Evolutionary conservation across 2,113 vertebrate genomes (phyloP).

Genomic region (Noctilio leporinus): DNA sequence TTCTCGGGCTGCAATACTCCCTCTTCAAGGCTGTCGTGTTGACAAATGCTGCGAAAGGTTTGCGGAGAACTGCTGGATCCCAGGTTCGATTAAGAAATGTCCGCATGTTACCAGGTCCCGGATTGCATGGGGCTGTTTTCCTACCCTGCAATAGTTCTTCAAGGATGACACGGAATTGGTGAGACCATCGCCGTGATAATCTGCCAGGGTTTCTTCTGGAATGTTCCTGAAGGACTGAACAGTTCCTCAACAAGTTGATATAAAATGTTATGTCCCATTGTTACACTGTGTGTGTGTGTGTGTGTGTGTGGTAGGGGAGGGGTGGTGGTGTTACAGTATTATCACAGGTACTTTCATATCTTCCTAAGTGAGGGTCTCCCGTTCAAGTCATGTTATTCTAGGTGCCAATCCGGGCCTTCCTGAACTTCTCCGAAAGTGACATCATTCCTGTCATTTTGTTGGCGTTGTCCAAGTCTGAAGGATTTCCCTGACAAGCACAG

Average conservation of each 20-base stretch:
- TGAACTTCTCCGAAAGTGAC: not conserved
- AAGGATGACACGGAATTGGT: not conserved
- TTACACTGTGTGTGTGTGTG: too few species aligned
- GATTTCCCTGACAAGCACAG: slow-evolving; percentile 7
- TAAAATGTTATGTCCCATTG: not conserved
- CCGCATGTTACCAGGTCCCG: not conserved
- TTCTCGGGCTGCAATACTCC: slow-evolving; percentile 80
- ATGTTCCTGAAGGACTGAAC: not conserved
- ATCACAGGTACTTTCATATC: not conserved
- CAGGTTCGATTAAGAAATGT: slow-evolving; percentile 65
- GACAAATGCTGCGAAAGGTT: slow-evolving; percentile 75
- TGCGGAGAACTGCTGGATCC: slow-evolving; percentile 65
- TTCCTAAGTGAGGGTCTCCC: not conserved
- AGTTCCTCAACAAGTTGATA: not conserved
- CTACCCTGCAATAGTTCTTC: slow-evolving; percentile 12
- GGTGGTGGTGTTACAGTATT: not conserved
- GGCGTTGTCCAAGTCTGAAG: not conserved
- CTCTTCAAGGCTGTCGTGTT: slow-evolving; percentile 83
- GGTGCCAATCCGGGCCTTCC: slow-evolving; percentile 26
- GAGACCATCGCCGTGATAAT: not conserved
- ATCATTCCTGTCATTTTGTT: slow-evolving; percentile 21
- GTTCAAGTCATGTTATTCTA: not conserved
- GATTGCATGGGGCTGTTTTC: slow-evolving; percentile 36
- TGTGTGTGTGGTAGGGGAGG: too few species aligned
- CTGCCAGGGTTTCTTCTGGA: not conserved